Evolutionary conservation across 2,797 vertebrate genomes (phyloP).

Genomic region (Acipenser oxyrinchus): DNA sequence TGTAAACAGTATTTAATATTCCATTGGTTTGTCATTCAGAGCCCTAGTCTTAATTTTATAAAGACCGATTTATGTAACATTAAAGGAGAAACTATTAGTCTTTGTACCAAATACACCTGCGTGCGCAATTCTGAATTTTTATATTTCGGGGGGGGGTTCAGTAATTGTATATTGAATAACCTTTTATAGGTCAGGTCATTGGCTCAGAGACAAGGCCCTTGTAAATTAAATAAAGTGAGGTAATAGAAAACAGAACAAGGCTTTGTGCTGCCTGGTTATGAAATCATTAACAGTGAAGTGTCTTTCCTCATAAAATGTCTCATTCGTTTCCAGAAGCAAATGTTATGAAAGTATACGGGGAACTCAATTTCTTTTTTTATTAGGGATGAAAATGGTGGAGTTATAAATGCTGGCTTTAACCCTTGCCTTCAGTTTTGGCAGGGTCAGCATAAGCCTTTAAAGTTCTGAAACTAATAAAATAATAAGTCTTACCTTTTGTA

Average conservation of each 20-base stretch:
- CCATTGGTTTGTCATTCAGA: no score
- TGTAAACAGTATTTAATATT: no score
- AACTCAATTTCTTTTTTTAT: constrained; percentile 62
- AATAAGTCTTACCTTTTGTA: no score
- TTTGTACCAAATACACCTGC: constrained; percentile 49
- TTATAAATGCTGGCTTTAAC: constrained; percentile 27
- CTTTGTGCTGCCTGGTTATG: constrained; percentile 66
- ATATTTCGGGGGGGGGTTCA: constrained; percentile 64
- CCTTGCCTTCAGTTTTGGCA: constrained; percentile 10
- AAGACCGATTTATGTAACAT: constrained; percentile 62
- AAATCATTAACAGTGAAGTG: constrained; percentile 76
- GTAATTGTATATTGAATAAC: constrained; percentile 78
- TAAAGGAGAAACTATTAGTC: constrained; percentile 65
- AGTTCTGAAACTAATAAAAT: no score
- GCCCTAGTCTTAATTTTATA: constrained; percentile 50
- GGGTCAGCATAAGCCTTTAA: no score
- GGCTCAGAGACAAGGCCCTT: constrained; percentile 48
- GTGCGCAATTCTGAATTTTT: constrained; percentile 62
- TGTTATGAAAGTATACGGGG: constrained; percentile 56
- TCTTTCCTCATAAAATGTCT: constrained; percentile 67
- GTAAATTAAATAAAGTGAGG: constrained; percentile 78
- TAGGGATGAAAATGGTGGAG: constrained; percentile 46
- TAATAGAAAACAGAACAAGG: constrained; percentile 65
- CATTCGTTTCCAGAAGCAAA: constrained; percentile 67
- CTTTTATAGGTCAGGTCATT: constrained; percentile 80